phyloP scores from a whole-genome alignment of 2,797 vertebrate genomes.

The Syngnathus rostellatus region DNA sequence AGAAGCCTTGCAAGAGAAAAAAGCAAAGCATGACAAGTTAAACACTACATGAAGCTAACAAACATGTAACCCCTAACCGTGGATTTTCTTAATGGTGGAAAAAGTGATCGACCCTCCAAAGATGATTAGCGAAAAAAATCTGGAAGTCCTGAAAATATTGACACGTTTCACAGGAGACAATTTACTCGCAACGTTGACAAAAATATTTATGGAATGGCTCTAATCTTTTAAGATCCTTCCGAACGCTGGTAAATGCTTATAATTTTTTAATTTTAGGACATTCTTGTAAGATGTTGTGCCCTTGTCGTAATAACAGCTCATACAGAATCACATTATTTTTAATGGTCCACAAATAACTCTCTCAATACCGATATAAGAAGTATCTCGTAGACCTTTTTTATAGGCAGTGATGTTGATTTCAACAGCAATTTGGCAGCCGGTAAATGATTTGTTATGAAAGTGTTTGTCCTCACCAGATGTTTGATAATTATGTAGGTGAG shows the following conservation, averaged over 20 bases:
- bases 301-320: not conserved
- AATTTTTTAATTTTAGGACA: not conserved
- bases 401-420: conserved; percentile 35
- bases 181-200: conserved; percentile 5
- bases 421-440: conserved; percentile 44
- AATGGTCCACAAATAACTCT: not conserved
- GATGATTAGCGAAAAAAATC: conserved; percentile 14
- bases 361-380: not conserved
- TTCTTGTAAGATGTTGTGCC: not conserved
- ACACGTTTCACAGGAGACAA: not conserved
- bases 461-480: conserved; percentile 43
- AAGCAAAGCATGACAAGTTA: not conserved
- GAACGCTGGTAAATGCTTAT: not conserved
- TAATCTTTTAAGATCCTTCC: not conserved
- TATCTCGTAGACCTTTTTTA: conserved; percentile 15
- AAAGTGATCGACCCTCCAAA: conserved; percentile 36
- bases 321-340: not conserved
- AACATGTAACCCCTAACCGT: conserved; percentile 22
- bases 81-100: conserved; percentile 27
- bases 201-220: not conserved
- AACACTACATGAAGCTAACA: conserved; percentile 7
- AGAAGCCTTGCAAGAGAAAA: not conserved
- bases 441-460: conserved; percentile 44
- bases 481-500: conserved; percentile 39
- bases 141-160: not conserved